These are phyloP conservation scores for Amphilophus citrinellus DNA, from an alignment of 2,113 vertebrate species.

Conservation along the genomic window DNA sequence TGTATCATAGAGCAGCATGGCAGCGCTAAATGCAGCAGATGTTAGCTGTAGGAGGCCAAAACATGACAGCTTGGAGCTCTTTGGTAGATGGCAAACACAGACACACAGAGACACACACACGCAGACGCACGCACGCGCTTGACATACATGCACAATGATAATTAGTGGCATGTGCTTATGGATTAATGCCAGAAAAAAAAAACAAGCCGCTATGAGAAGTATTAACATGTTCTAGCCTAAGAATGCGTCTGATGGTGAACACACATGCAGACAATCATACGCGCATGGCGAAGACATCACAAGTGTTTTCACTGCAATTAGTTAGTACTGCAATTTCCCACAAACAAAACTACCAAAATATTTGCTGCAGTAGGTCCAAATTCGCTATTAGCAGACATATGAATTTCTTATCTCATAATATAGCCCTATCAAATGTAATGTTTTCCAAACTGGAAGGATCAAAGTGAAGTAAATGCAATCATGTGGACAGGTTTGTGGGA, in stretches of 20 bases:
- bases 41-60: conserved; percentile 90
- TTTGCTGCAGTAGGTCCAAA: neutral
- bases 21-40: conserved; percentile 85
- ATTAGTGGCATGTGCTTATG: conserved; percentile 30
- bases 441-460: neutral
- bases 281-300: neutral
- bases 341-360: neutral
- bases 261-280: neutral
- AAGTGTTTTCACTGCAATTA: too few relatives aligned
- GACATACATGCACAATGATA: conserved; percentile 18
- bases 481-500: neutral
- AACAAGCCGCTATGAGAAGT: neutral
- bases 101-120: conserved; percentile 9
- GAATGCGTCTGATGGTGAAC: conserved; percentile 7
- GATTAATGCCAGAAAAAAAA: conserved; percentile 24
- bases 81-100: conserved; percentile 75
- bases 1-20: conserved; percentile 56
- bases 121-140: conserved; percentile 16
- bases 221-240: conserved; percentile 5
- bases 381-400: neutral
- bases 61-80: conserved; percentile 90
- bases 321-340: neutral
- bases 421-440: neutral
- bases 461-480: neutral
- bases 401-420: neutral